Evolutionary conservation across 2,113 vertebrate genomes (phyloP), one percentile per base, ranked within the genome.

Genomic region (Neotragus pygmaeus): DNA sequence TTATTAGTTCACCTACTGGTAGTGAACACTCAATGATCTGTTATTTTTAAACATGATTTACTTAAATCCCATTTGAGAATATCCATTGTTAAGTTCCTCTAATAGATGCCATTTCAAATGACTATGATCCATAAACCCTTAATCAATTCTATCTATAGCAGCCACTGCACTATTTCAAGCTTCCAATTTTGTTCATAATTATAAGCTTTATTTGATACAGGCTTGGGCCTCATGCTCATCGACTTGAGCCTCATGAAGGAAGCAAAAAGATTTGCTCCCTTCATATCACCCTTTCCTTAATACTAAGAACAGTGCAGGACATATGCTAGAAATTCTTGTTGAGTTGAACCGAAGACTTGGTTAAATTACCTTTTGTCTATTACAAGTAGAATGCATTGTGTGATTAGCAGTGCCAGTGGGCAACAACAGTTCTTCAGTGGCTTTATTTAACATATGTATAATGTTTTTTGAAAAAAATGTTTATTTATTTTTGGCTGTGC

Each of bases 91-190:
- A 88, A 89, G 28, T 21, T 33, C 47, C 55, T 93, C 82, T 75
- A 81, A 80, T 78, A 85, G 58, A 60, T 80, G 30, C 16, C 21
- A 4, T 81, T 88, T 96, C 66, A 85, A 92, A 80, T 45, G 51
- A 12, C 66, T 58, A 17, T 70, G 70, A 94, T 39, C 51, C 19
- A 3, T 75, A 91, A 82, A 55, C 96, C 91, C n/a, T 36, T 91
- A 87, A 88, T 90, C 86, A 86, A 51, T 36, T 95, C 87, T 82
- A 89, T 93, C n/a, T 84, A 55, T 60, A 80, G 84, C 75, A 84
- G 47, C 70, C 25, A 27, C 13, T 64, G 70, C 27, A 36, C 36
- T 92, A 23, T 92, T 91, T 91, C 53, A 95, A 78, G 66, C 55
- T 92, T 92, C 84, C 45, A 73, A 3, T 96, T 85, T 80, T 53